phyloP scores from a whole-genome alignment of 1,140 invertebrate genomes.

The Lycorma delicatula region DNA sequence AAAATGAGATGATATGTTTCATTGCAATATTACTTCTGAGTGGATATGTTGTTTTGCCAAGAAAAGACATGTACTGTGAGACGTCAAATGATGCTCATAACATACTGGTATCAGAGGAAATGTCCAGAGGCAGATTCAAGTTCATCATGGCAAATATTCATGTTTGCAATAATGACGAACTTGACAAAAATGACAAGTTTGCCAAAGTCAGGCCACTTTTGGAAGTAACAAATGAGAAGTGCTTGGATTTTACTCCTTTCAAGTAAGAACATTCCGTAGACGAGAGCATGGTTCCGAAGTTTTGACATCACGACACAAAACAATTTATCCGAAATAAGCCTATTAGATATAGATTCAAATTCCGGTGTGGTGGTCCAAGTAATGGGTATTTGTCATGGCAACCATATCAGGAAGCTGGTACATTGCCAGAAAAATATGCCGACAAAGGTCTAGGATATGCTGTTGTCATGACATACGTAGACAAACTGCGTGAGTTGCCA shows the following conservation, averaged over 20 bases:
- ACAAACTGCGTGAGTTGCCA: slow-evolving; percentile 7
- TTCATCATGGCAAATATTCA: neutral
- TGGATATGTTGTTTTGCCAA: neutral
- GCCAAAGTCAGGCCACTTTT: neutral
- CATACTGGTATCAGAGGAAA: neutral
- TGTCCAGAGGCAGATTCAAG: neutral
- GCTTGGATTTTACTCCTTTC: slow-evolving; percentile 22
- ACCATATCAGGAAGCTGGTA: slow-evolving; percentile 19
- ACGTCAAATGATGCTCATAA: neutral
- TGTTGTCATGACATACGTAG: slow-evolving; percentile 22
- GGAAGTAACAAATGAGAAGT: slow-evolving; percentile 17
- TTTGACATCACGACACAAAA: slow-evolving; percentile 26
- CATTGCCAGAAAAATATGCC: slow-evolving; percentile 27
- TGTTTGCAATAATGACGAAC: slow-evolving; percentile 1
- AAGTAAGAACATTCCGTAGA: slow-evolving; percentile 26
- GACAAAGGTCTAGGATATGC: slow-evolving; percentile 23
- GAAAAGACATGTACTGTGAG: neutral
- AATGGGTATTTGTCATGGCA: slow-evolving; percentile 18
- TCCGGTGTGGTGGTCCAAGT: slow-evolving; percentile 10
- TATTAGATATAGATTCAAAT: slow-evolving; percentile 19
- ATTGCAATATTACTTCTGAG: neutral
- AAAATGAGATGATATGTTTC: neutral
- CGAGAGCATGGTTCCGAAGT: slow-evolving; percentile 29
- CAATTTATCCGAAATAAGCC: slow-evolving; percentile 30
- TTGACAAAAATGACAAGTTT: neutral